phyloP scores from a whole-genome alignment of 2,797 vertebrate species.

The Squalus acanthias region DNA sequence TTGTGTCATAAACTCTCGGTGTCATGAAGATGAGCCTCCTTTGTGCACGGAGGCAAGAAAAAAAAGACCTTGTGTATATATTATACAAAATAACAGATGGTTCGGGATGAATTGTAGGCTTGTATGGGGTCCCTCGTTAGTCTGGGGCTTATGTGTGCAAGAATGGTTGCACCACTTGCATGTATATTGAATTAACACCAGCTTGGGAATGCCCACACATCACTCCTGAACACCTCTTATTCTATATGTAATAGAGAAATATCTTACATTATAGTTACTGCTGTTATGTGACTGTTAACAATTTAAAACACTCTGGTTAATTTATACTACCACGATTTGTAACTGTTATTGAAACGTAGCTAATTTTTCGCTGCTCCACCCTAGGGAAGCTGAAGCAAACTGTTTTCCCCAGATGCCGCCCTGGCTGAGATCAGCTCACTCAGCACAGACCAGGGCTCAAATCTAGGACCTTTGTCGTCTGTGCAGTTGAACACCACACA shows the following conservation, averaged over 20 bases:
- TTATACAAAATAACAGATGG: slow-evolving; percentile 33
- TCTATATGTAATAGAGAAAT: not conserved
- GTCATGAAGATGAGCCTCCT: slow-evolving; percentile 12
- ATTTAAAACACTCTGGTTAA: not conserved
- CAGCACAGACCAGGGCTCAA: not conserved
- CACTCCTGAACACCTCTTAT: not conserved
- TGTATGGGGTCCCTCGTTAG: slow-evolving; percentile 24
- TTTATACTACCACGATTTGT: not conserved
- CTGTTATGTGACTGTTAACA: not conserved
- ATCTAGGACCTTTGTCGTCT: too few relatives aligned
- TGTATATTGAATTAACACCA: slow-evolving; percentile 30
- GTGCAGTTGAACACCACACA: not conserved
- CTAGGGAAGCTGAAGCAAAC: not conserved
- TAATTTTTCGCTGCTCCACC: not conserved
- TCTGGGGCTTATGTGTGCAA: not conserved
- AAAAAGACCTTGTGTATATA: not conserved
- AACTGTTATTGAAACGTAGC: not conserved
- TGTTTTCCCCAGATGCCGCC: not conserved
- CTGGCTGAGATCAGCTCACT: not conserved
- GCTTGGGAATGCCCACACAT: slow-evolving; percentile 19
- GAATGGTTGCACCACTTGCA: slow-evolving; percentile 18
- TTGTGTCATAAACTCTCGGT: not conserved
- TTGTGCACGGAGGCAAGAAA: not conserved
- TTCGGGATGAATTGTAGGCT: slow-evolving; percentile 20
- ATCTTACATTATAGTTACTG: not conserved